Evolutionary conservation across 2,888 invertebrate species (phyloP), one percentile per base, ranked within the genome.

Genomic region (Mesorhabditis spiculigera): DNA sequence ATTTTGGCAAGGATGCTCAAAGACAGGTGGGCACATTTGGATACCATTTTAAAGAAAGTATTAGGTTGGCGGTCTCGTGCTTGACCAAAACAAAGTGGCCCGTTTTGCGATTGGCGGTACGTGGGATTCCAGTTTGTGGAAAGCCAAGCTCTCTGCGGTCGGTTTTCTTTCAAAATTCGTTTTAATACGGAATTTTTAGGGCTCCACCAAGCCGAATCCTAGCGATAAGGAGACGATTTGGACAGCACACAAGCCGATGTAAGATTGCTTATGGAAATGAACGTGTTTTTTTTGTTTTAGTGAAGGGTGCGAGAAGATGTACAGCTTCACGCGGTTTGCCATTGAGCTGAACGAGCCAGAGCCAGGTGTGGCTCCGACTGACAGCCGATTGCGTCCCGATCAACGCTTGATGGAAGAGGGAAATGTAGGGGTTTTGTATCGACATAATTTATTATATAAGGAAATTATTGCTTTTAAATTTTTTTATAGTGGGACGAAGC

Each of bases 271-370:
- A 28, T 28, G 63, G 28, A 16, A n/a, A 6, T 63, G 6, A 6
- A 16, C 1, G 6, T 63, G 5, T 45, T 10, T 16, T n/a, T 13
- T 50, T 50, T 42, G 45, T 77, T 85, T 68, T 82, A 91, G 91
- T 63, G 88, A 89, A 4, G 90, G 90, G 74, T 87, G 89, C 72
- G 91, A 91, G 76, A 90, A 90, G 84, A 93, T 92, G 90, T 98
- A 99, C 89, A 92, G 93, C 88, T 97, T 97, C 88, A 96, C 96
- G 65, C 89, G 92, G 86, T 89, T 99, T 83, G 95, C 98, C 69
- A 92, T 95, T 86, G 95, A 98, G 88, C 89, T 99, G 82, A 98
- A 99, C 88, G 97, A 99, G 88, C 90, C 90, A 65, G 98, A 98
- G 88, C 91, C 91, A 5, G 92, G 91, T 74, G 91, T 97, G 44